Evolutionary conservation across 2,797 vertebrate genomes (phyloP), one percentile per base, ranked within the genome.

Genomic region (Gambelia wislizenii): DNA sequence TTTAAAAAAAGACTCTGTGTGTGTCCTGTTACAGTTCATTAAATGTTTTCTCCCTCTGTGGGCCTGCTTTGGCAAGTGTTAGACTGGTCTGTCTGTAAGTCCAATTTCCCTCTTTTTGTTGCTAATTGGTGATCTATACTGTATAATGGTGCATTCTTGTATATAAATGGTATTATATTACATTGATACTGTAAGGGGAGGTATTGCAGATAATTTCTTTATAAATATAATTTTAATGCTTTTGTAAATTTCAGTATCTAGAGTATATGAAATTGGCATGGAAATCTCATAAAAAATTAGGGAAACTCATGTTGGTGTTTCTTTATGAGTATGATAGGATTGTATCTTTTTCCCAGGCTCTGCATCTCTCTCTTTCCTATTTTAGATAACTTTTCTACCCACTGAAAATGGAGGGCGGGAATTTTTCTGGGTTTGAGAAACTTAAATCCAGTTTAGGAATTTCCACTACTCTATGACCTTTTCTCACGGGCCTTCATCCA

Each of bases 141-240:
- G 0, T 7, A 77, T 30, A 95, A 91, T 81, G 49, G 54, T 84
- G 86, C 27, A 13, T 59, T 93, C 93, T 90, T 91, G 12, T 89
- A 12, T 72, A 85, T 92, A 93, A 90, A 93, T 75, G 87, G 87
- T 84, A 92, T 93, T 95, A 91, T 67, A 86, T 88, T 94, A 92
- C 83, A 93, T 85, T 93, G 91, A 92, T 75, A 92, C 36, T 93
- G 72, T 91, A 84, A 92, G 72, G 75, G 67, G 13, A 12, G 39
- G 92, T 91, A 81, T 92, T 54, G 83, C 93, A 89, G 86, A 6
- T 72, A 79, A 22, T 83, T 92, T 95, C 87, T 93, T 87, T 89
- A 94, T 22, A 67, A 67, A 33, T 61, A 89, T 83, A 86, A 25
- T 77, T 16, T 2, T 93, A 83, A 93, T 92, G 70, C 44, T 92